Evolutionary conservation across 2,888 invertebrate genomes (phyloP).

Genomic region (Crossocerus cetratus): DNA sequence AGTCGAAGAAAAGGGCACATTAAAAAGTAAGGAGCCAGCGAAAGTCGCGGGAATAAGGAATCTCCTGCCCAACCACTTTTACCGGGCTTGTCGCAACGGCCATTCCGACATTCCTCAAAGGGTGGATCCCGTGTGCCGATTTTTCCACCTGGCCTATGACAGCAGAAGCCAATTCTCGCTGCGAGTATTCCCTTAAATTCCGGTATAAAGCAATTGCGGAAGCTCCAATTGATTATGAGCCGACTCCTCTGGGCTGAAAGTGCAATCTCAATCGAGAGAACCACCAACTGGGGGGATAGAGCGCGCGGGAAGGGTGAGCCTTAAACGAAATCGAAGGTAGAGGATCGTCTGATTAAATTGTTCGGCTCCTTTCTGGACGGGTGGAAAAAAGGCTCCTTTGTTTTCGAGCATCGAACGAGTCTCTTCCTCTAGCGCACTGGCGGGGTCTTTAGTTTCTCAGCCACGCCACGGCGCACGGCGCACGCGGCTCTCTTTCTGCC

Average conservation of each 20-base stretch:
- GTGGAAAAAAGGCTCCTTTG: constrained; percentile 38
- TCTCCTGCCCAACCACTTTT: neutral
- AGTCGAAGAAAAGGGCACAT: constrained; percentile 5
- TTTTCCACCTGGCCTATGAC: too few species aligned
- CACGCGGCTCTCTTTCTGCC: neutral
- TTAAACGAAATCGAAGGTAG: constrained; percentile 46
- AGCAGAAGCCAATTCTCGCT: too few species aligned
- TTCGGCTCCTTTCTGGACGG: constrained; percentile 44
- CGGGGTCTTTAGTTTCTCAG: constrained; percentile 1
- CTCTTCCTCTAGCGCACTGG: constrained; percentile 35
- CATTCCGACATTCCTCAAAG: too few species aligned
- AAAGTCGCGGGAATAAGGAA: constrained; percentile 15
- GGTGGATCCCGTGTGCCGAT: too few species aligned
- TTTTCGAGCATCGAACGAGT: constrained; percentile 33
- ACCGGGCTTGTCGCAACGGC: too few species aligned
- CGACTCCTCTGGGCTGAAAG: neutral
- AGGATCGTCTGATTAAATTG: constrained; percentile 62
- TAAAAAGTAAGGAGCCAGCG: constrained; percentile 30
- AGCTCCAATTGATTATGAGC: neutral
- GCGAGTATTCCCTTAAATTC: too few species aligned
- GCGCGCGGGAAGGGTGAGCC: too few species aligned
- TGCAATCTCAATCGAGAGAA: too few species aligned
- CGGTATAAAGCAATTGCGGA: too few species aligned
- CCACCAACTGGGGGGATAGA: too few species aligned
- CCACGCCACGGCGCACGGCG: too few species aligned